These are phyloP conservation scores for Falcaria lacertinaria DNA, from an alignment of 2,888 invertebrate species.

Conservation along the genomic window DNA sequence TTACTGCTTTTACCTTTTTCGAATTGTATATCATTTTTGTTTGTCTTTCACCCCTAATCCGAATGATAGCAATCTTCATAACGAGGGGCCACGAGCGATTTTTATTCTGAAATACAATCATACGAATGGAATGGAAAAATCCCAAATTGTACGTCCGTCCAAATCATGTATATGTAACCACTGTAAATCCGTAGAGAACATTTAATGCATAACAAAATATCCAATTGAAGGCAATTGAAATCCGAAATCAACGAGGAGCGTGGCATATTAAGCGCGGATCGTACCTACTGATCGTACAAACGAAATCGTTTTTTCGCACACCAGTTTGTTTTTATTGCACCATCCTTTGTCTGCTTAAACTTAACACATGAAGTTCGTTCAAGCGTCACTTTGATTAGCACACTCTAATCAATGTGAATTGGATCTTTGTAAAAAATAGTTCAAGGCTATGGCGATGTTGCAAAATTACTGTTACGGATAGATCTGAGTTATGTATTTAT, in stretches of 20 bases:
- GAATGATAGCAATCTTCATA: too few species aligned
- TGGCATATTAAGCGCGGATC: conserved; percentile 26
- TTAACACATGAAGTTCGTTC: conserved; percentile 2
- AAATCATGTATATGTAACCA: conserved; percentile 1
- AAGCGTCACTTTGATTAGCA: not conserved
- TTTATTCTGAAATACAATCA: too few species aligned
- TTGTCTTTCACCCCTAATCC: too few species aligned
- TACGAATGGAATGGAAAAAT: not conserved
- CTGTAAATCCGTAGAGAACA: not conserved
- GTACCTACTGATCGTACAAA: conserved; percentile 21
- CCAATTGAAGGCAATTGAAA: conserved; percentile 19
- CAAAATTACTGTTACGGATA: too few species aligned
- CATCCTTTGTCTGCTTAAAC: conserved; percentile 5
- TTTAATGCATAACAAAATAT: conserved; percentile 14
- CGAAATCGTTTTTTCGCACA: conserved; percentile 27
- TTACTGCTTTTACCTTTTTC: too few species aligned
- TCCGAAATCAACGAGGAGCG: conserved; percentile 28
- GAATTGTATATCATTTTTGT: too few species aligned
- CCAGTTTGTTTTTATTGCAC: conserved; percentile 34
- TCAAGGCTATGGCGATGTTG: too few species aligned
- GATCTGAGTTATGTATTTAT: too few species aligned
- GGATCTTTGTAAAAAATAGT: not conserved
- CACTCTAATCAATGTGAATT: not conserved
- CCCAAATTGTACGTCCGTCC: not conserved
- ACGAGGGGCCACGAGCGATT: too few species aligned